Conservation (phyloP, 23 tunicate species). For the Halocynthia aurantium region DNA sequence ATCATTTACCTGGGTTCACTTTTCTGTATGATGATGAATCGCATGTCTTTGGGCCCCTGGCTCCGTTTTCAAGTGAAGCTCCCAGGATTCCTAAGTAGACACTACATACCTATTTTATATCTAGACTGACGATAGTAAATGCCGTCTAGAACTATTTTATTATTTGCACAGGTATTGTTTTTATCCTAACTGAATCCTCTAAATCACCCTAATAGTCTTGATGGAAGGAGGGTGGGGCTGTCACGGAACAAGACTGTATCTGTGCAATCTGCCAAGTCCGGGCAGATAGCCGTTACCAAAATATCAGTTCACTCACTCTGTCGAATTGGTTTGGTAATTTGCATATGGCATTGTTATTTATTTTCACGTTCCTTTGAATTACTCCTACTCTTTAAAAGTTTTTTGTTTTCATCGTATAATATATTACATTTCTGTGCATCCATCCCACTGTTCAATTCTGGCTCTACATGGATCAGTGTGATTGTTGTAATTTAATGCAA, state of each 20-base stretch:
- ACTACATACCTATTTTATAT: too few relatives aligned
- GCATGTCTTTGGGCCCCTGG: too few relatives aligned
- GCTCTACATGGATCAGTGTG: conserved; percentile 36
- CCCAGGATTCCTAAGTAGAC: too few relatives aligned
- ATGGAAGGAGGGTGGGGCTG: neutral
- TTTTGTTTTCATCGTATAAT: conserved; percentile 24
- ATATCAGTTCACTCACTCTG: neutral
- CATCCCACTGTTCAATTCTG: conserved; percentile 31
- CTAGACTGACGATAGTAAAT: too few relatives aligned
- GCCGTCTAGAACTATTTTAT: too few relatives aligned
- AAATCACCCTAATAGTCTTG: neutral
- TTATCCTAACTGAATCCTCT: too few relatives aligned
- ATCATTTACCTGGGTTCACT: too few relatives aligned
- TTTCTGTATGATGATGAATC: too few relatives aligned
- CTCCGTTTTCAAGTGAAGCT: too few relatives aligned
- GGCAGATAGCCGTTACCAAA: conserved; percentile 3
- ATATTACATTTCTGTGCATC: conserved; percentile 28
- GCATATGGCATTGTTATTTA: neutral
- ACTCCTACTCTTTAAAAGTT: conserved; percentile 21
- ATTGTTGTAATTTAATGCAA: conserved; percentile 21
- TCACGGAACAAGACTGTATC: neutral
- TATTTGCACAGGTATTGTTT: too few relatives aligned
- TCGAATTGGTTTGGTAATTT: neutral
- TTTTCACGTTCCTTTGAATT: conserved; percentile 22
- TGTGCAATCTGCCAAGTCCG: conserved; percentile 2